Base-by-base conservation (phyloP, 1,140 invertebrate species). In the Drosophila aff. region DNA sequence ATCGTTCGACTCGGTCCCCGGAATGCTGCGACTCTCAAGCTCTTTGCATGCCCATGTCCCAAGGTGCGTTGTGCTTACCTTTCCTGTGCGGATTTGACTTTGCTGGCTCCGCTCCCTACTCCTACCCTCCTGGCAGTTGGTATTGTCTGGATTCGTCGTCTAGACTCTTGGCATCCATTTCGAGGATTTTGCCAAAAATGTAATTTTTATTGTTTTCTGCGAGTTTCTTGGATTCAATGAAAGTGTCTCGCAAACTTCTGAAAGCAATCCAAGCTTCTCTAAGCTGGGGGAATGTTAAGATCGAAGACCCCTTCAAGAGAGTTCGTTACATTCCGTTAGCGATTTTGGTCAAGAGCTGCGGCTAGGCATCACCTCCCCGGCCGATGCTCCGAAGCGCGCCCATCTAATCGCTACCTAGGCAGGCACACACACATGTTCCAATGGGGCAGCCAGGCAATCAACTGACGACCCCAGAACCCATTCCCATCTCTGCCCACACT, bases 81-180 rank as follows among this genome's bases (percentile, higher is more conserved):
- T 55, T 65, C 21, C 38, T 33, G 44, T 40, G 33, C 2, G 46
- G 46, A 40, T 5, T 36, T 33, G 26, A 10, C 38, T 50, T 44
- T 68, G 52, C 69, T 49, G 55, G 15, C 58, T 40, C 66, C 49
- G 64, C 62, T 49, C 62, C 52, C 44, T 46, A 33, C 49, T 64
- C 62, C 38, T 58, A 47, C 10, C 26, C 13, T 16, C 26, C 16
- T 63, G 43, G 40, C 62, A 75, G 41, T 75, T 82, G 79, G 71
- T 69, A 81, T 84, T 84, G 84, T 87, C 79, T 89, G 84, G 46
- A 64, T 58, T 43, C 53, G 31, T 26, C 58, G 83, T 87, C 85
- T 89, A 89, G 84, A 90, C 84, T 78, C 66, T 80, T 84, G 84
- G 81, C 84, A 87, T 81, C 65, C 73, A 87, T 68, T 68, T 89